Evolutionary conservation across 2,113 vertebrate genomes (phyloP), one percentile per base, ranked within the genome.

Genomic region (Mesocricetus auratus): DNA sequence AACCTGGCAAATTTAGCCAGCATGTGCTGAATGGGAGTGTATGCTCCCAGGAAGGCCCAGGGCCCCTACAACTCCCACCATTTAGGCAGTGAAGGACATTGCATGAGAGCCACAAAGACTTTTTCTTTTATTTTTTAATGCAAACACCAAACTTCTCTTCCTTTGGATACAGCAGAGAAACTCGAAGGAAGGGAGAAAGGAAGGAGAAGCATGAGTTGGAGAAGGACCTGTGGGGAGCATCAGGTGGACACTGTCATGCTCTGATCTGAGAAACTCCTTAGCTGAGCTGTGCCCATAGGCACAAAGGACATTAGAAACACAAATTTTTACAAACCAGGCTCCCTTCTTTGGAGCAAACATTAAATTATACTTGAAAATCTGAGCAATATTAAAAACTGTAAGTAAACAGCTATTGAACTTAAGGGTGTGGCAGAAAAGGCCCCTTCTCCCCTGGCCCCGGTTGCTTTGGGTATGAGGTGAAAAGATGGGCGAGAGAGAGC

Each of bases 341-440:
- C 60, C 81, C 9, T 13, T 21, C 1, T 36, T 16, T 47, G 92
- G 53, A 91, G n/a, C 62, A 93, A 89, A 89, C 36, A 83, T 68
- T 71, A 94, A 94, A 50, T 89, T 45, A n/a, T 21, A 93, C 64
- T 50, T 93, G 71, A 92, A 94, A 82, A 90, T 45, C 4, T 50
- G n/a, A 94, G 3, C 89, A 93, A 88, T 39, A 17, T 12, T 16
- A 45, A 93, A 93, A 96, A 97, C 33, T 31, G 33, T 81, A n/a
- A 94, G 60, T 96, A 83, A 96, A 91, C 7, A 86, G 89, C 31
- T 92, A 94, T 4, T 90, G 33, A 95, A 93, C 92, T 39, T 68
- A 39, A 73, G 42, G 85, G 60, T 50, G 8, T 16, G 31, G 86
- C 79, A 64, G 16, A 21, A 83, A 85, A 56, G 85, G 8, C 26